Evolutionary conservation across 2,888 invertebrate genomes (phyloP), one percentile per base, ranked within the genome.

Genomic region (Homarus gammarus): DNA sequence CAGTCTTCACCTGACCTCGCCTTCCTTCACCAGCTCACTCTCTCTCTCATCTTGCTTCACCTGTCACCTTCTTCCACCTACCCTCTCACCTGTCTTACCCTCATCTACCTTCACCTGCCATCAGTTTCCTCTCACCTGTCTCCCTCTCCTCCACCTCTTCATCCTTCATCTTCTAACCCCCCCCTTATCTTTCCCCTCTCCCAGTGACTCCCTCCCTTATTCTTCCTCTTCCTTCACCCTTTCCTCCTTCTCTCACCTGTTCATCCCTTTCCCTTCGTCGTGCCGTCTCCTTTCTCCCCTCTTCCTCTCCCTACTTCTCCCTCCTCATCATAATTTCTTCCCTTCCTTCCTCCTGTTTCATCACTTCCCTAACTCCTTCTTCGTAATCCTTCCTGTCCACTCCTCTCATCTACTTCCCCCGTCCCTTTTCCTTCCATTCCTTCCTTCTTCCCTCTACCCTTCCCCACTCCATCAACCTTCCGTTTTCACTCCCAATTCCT

Each of bases 141-240:
- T 15, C 33, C 72, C 6, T 0, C 33, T 22, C 33, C 68, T 33
- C 2, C 22, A 10, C 33, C 72, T 40, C 44, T 56, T n/a, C n/a
- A 22, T 40, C 36, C 61, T 61, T 27, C 61, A 31, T 61, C 56
- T 33, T 31, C 31, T 33, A 64, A n/a, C 22, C 40, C 22, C 38
- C 68, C 68, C 81, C 49, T 49, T 38, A 40, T 40, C 68, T 64
- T 22, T 82, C 81, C 12, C 22, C 22, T 56, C 68, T 68, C 68
- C 33, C 72, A 31, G 6, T 72, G 38, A 72, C 68, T 33, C 2
- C 22, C 33, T 72, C 72, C 22, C 44, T 56, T n/a, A 22, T 40
- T 61, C 61, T 61, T 27, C 61, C 56, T 61, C 56, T 33, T 31
- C 31, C 56, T 81, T n/a, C 12, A 31, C 22, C 38, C 18, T 49